These are phyloP conservation scores for Platichthys flesus DNA, from an alignment of 2,113 vertebrate genomes.

Conservation along the genomic window DNA sequence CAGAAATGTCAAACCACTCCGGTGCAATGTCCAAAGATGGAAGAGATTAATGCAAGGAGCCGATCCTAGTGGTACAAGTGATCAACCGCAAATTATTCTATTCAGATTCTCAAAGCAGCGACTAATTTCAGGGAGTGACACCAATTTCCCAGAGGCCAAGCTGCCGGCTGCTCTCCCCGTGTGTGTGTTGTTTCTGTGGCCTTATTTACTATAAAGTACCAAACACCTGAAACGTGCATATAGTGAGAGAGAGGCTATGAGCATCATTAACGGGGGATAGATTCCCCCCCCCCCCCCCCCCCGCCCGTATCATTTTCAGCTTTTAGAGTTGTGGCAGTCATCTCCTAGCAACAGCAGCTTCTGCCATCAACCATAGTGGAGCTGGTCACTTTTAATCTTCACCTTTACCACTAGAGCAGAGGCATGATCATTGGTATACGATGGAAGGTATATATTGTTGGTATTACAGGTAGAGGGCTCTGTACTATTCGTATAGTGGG, in stretches of 20 bases:
- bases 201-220: conserved; percentile 79
- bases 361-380: neutral
- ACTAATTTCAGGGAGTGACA: conserved; percentile 81
- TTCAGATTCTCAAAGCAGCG: conserved; percentile 78
- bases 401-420: too few relatives aligned
- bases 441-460: too few relatives aligned
- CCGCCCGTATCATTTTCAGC: neutral
- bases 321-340: conserved; percentile 22
- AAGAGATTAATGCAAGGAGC: conserved; percentile 75
- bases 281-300: conserved; percentile 8
- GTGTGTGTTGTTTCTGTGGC: neutral
- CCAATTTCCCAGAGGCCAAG: conserved; percentile 80
- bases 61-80: conserved; percentile 75
- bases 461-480: too few relatives aligned
- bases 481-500: too few relatives aligned
- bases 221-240: conserved; percentile 46
- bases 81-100: conserved; percentile 81
- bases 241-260: conserved; percentile 31
- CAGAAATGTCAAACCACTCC: conserved; percentile 76
- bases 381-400: too few relatives aligned
- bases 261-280: conserved; percentile 61
- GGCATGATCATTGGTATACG: too few relatives aligned
- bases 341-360: conserved; percentile 62
- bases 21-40: conserved; percentile 50
- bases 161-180: conserved; percentile 18